These are phyloP conservation scores for Patella caerulea DNA, from an alignment of 2,888 invertebrate species.

Conservation along the genomic window DNA sequence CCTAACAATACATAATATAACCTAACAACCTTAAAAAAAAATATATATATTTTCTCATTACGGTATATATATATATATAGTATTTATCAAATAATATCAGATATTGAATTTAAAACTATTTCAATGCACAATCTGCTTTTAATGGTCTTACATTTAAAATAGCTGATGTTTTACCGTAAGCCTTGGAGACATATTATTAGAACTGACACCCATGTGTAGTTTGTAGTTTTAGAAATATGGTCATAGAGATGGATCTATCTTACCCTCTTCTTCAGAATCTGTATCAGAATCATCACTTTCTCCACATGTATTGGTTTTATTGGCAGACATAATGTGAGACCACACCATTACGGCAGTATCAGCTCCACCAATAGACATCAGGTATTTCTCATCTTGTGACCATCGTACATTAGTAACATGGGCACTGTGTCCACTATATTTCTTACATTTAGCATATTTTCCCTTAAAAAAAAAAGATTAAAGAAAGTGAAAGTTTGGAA, in stretches of 20 bases:
- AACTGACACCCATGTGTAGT: no score
- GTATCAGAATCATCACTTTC: constrained; percentile 71
- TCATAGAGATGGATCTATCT: constrained; percentile 1
- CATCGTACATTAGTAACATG: constrained; percentile 73
- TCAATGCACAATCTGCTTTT: no score
- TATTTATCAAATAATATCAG: no score
- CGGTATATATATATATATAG: no score
- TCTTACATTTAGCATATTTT: constrained; percentile 70
- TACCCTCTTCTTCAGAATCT: constrained; percentile 71
- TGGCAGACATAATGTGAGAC: constrained; percentile 51
- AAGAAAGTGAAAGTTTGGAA: background rate
- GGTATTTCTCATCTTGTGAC: constrained; percentile 62
- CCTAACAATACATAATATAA: constrained; percentile 48
- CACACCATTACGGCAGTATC: constrained; percentile 73
- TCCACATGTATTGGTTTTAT: constrained; percentile 47
- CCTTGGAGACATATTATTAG: no score
- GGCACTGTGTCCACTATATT: constrained; percentile 71
- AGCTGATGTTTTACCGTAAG: no score
- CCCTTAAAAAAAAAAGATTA: constrained; percentile 63
- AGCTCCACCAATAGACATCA: constrained; percentile 71
- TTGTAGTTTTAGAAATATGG: no score
- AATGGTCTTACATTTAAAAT: no score
- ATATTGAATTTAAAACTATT: no score
- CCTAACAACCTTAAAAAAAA: background rate
- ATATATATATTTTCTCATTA: no score